phyloP scores from a whole-genome alignment of 92 coral and sea anemone species.

The Palythoa grandiflora region DNA sequence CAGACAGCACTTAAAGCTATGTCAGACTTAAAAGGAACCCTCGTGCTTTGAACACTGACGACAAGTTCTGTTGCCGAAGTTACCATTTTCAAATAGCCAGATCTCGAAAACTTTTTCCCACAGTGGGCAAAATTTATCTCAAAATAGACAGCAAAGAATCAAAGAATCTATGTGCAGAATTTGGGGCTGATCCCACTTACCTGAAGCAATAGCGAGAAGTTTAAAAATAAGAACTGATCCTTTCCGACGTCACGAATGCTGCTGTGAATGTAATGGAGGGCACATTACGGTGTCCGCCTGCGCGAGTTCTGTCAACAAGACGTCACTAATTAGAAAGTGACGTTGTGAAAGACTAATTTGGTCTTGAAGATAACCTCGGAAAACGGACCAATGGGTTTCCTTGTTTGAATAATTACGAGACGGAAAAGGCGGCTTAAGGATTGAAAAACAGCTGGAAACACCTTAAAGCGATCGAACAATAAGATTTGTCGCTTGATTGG shows the following conservation, averaged over 20 bases:
- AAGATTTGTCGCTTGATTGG: conserved; percentile 16
- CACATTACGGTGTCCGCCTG: conserved; percentile 46
- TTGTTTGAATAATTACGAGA: conserved; percentile 34
- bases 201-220: conserved; percentile 40
- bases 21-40: conserved; percentile 2
- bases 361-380: conserved; percentile 41
- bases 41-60: conserved; percentile 30
- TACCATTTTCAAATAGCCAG: not conserved
- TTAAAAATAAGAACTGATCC: conserved; percentile 28
- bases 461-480: conserved; percentile 34
- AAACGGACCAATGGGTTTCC: conserved; percentile 41
- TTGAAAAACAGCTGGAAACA: conserved; percentile 49
- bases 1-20: not conserved
- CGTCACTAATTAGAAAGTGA: conserved; percentile 87
- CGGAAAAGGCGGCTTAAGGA: conserved; percentile 29
- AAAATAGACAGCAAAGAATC: not conserved
- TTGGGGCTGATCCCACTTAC: conserved; percentile 22
- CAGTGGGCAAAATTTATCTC: conserved; percentile 1
- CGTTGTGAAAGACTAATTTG: conserved; percentile 70
- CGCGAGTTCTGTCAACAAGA: conserved; percentile 79
- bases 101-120: not conserved
- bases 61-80: conserved; percentile 21
- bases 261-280: conserved; percentile 40
- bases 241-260: conserved; percentile 39
- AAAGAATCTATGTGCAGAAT: not conserved